Evolutionary conservation across 2,797 vertebrate species (phyloP), one percentile per base, ranked within the genome.

Genomic region (Spea hammondii): DNA sequence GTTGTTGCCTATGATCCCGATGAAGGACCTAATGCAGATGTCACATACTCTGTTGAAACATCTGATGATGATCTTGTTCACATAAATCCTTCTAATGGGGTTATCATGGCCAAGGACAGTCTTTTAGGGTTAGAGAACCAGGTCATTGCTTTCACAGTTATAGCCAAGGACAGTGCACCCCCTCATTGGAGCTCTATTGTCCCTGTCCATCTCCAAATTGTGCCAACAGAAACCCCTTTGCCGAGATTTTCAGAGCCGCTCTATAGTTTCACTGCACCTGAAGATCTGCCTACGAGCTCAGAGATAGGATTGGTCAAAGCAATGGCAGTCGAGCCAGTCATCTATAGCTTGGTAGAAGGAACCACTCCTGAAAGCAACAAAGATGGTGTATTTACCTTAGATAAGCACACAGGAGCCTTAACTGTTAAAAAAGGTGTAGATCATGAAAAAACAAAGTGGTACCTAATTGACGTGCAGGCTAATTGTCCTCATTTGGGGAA

Each of bases 221-320:
- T 98, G 67, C 94, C 96, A 49, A 94, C 94, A 0, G 95, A 98
- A 68, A 92, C 96, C 46, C 89, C 94, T 55, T 90, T 99, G 8
- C 98, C 98, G 0, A 95, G 94, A 83, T 99, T 99, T 90, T 95
- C 96, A 4, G 98, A 99, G 86, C 97, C 97, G 9, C 89, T 99
- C 12, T 99, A 99, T 84, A 93, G 92, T 0, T 99, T 99, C 86
- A 96, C 97, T 3, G 95, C 95, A 6, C 90, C 94, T 1, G 98
- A 99, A 81, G 96, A 99, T 83, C 88, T 94, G 69, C 94, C 95
- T 5, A 85, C 96, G 1, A 97, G 98, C 2, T 94, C 95, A 1
- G 97, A 98, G 88, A 92, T 99, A 44, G 98, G 98, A 0, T 91
- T 91, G 10, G 94, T 99, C 53, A 94, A 89, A 85, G 97, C 96